phyloP scores from a whole-genome alignment of 1,140 invertebrate species.

The Oreohelix idahoensis region DNA sequence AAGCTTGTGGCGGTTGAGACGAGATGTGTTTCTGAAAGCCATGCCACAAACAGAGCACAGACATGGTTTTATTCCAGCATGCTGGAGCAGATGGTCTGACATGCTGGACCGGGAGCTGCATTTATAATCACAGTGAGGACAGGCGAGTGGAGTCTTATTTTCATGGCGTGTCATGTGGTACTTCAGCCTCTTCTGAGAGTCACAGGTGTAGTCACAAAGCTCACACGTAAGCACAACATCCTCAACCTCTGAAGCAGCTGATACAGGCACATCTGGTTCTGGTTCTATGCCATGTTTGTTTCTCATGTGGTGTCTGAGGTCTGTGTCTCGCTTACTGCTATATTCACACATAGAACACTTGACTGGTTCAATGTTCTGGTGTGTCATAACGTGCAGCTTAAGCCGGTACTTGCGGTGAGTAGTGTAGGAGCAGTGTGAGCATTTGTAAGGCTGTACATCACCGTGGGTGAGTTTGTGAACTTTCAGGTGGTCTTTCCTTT shows the following conservation, averaged over 20 bases:
- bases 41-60: constrained; percentile 14
- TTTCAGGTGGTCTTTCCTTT: constrained; percentile 19
- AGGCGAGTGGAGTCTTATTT: constrained; percentile 19
- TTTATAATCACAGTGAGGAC: constrained; percentile 31
- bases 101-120: constrained; percentile 30
- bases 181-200: constrained; percentile 22
- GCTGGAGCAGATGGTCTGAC: constrained; percentile 5
- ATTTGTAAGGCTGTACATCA: constrained; percentile 3
- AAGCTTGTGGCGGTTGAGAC: constrained; percentile 17
- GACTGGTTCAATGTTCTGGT: constrained; percentile 20
- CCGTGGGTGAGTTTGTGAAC: constrained; percentile 14
- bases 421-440: neutral
- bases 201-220: constrained; percentile 21
- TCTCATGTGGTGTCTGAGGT: constrained; percentile 15
- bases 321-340: neutral
- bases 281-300: constrained; percentile 9
- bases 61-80: constrained; percentile 23
- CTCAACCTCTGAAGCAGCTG: neutral
- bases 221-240: constrained; percentile 11
- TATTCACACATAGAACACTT: constrained; percentile 8
- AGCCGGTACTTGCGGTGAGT: constrained; percentile 22
- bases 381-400: constrained; percentile 17
- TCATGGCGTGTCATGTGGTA: constrained; percentile 29
- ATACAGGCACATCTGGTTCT: neutral
- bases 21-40: constrained; percentile 21